Evolutionary conservation across 2,113 vertebrate species (phyloP).

Genomic region (Aptenodytes patagonicus): DNA sequence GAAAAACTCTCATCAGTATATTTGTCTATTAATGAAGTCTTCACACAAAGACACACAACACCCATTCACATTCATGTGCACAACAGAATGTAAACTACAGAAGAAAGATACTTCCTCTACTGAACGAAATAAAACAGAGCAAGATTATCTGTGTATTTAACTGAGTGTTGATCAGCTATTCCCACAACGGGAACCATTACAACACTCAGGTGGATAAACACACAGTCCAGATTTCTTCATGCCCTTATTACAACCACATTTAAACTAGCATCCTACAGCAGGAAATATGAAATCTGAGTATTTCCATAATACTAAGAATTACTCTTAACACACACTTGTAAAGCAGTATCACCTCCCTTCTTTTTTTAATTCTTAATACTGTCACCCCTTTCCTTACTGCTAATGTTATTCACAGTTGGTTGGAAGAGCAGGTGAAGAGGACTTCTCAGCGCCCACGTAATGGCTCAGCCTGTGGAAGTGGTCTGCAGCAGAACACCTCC

Average conservation of each 20-base stretch:
- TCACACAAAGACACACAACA: slow-evolving; percentile 27
- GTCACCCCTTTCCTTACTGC: not conserved
- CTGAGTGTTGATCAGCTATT: not conserved
- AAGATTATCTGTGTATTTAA: not conserved
- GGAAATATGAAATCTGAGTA: not conserved
- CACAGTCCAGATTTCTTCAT: not conserved
- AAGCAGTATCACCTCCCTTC: not conserved
- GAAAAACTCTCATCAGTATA: not conserved
- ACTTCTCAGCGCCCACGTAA: not conserved
- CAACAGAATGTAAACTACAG: not conserved
- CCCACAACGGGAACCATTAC: not conserved
- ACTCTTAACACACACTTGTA: not conserved
- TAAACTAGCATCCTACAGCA: not conserved
- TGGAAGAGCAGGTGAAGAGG: not conserved
- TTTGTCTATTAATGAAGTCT: not conserved
- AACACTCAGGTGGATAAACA: not conserved
- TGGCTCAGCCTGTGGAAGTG: not conserved
- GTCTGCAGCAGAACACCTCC: not conserved
- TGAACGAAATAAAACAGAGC: not conserved
- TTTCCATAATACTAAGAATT: not conserved
- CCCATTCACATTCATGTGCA: not conserved
- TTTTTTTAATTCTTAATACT: not conserved
- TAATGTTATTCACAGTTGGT: not conserved
- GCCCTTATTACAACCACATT: not conserved
- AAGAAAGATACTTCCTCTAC: not conserved